phyloP scores from a whole-genome alignment of 2,113 vertebrate species.

The Cynopterus brachyotis region DNA sequence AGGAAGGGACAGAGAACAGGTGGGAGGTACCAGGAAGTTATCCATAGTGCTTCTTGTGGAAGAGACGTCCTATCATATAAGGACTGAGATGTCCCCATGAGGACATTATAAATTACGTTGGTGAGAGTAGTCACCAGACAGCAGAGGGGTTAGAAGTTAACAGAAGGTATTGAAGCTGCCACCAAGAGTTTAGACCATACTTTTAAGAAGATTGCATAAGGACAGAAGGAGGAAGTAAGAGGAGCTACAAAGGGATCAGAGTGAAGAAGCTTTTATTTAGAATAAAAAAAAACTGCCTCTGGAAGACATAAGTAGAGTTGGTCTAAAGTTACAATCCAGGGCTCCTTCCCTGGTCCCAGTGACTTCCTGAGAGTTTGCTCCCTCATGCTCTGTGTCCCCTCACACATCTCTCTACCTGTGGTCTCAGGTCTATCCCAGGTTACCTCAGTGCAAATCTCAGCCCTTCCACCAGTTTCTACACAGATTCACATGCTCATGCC shows the following conservation, averaged over 20 bases:
- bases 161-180: not conserved
- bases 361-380: not conserved
- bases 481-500: not conserved
- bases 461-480: not conserved
- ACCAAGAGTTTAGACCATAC: not conserved
- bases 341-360: not conserved
- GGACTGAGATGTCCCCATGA: not conserved
- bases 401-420: not conserved
- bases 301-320: not conserved
- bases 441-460: not conserved
- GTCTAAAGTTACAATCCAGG: not conserved
- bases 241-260: not conserved
- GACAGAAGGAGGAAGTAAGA: not conserved
- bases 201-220: not conserved
- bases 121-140: not conserved
- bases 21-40: not conserved
- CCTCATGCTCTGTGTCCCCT: not conserved
- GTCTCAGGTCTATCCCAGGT: not conserved
- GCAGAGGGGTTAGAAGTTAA: not conserved
- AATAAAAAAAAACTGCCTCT: not conserved
- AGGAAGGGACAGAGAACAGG: not conserved
- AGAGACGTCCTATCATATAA: not conserved
- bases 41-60: not conserved
- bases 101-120: not conserved
- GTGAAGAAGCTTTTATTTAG: not conserved